phyloP scores from a whole-genome alignment of 2,797 vertebrate genomes.

The Parambassis ranga region DNA sequence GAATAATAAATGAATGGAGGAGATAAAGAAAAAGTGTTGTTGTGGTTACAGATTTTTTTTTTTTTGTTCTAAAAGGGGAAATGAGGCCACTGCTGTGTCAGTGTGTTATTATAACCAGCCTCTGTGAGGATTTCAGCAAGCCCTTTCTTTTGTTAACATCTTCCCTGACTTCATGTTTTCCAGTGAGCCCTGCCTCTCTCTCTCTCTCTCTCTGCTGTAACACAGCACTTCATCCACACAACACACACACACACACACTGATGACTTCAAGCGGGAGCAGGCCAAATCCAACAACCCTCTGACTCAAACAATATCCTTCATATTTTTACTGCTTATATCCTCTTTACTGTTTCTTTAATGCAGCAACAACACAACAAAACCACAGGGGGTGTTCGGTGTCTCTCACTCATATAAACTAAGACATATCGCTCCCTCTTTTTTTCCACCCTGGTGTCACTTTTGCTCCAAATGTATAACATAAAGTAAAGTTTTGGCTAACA shows the following conservation, averaged over 20 bases:
- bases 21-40: slow-evolving; percentile 3
- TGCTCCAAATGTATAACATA: slow-evolving; percentile 54
- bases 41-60: slow-evolving; percentile 12
- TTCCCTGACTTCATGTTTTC: slow-evolving; percentile 84
- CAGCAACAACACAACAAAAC: slow-evolving; percentile 33
- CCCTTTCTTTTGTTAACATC: slow-evolving; percentile 75
- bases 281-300: slow-evolving; percentile 49
- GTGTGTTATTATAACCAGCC: slow-evolving; percentile 56
- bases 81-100: slow-evolving; percentile 39
- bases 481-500: slow-evolving; percentile 56
- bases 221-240: slow-evolving; percentile 47
- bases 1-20: slow-evolving; percentile 4
- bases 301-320: slow-evolving; percentile 34
- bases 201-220: slow-evolving; percentile 52
- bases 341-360: background rate
- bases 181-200: slow-evolving; percentile 69
- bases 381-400: background rate
- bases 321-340: background rate
- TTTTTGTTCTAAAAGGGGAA: slow-evolving; percentile 30
- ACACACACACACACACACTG: slow-evolving; percentile 39
- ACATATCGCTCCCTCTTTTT: slow-evolving; percentile 27
- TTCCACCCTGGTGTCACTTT: slow-evolving; percentile 49
- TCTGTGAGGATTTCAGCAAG: slow-evolving; percentile 42
- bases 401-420: slow-evolving; percentile 33
- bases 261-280: slow-evolving; percentile 54